Base-by-base conservation (phyloP, 1,140 invertebrate species). In the Microplitis mediator region DNA sequence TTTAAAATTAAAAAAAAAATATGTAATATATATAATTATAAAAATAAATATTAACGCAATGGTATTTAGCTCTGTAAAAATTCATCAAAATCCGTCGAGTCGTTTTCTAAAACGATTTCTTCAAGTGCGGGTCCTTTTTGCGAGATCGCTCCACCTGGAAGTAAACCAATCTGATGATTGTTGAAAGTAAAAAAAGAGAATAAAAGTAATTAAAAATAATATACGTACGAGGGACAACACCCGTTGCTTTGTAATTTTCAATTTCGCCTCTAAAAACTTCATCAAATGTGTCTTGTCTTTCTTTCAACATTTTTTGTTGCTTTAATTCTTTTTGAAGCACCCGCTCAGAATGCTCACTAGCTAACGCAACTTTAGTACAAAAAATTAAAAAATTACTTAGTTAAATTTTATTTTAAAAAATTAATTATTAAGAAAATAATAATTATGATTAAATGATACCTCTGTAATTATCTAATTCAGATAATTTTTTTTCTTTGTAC, bases 191-290 rank as follows among this genome's bases (percentile, higher is more conserved):
- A 63, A 63, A 36, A 13, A 50, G 45, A 32, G 39, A 35, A 39
- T 6, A 34, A 36, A 56, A 67, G 74, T 64, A 60, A 69, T 39
- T 72, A 65, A 70, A n/a, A 11, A 64, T 39, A 58, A 68, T 69
- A 58, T 69, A 84, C 88, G 87, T 86, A 91, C 91, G 89, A 76
- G 89, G 89, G 69, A 91, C 86, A n/a, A 85, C 86, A 72, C 91
- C 91, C 69, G 90, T 88, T 71, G 84, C 86, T 82, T 91, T 92
- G 75, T 90, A 93, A 71, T 89, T 88, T 67, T 91, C 85, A 52
- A 93, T 73, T 80, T 93, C 91, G 78, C 89, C 88, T 81, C 90
- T 88, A 81, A 93, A 93, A n/a, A 89, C 91, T 80, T 92, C 89
- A 71, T 90, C 89, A 80, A 92, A 93, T 0, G 89, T 90, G 80